Base-by-base conservation (phyloP, 2,113 vertebrate genomes). In the Tetrax tetrax region DNA sequence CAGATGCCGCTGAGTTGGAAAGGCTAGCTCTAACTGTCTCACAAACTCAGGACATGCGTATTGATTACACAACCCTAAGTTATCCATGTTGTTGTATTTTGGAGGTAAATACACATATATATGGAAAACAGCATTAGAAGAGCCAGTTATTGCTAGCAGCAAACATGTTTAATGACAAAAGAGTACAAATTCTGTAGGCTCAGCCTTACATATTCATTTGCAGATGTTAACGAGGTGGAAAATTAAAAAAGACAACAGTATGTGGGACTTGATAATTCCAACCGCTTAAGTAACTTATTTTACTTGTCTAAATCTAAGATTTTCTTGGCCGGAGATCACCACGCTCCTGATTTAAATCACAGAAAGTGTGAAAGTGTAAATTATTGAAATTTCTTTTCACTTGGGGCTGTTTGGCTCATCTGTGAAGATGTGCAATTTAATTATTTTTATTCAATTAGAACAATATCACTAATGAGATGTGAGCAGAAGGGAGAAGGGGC, bases 171-270 rank as follows among this genome's bases (percentile, higher is more conserved):
- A 97, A 90, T 90, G 78, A 94, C 76, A 93, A 79, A 93, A 78
- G 53, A 60, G 10, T 77, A 71, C 61, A 71, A 93, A 51, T 96
- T 96, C 51, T 94, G 20, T 54, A 90, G 38, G 48, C 54, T 95
- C 81, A 97, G 81, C 74, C 91, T 92, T 88, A 68, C 54, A 93
- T 78, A 87, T 50, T 75, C 93, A 96, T 96, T 94, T 83, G 89
- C 83, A 97, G 93, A 92, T 87, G 57, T 88, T 97, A 97, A 98
- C 95, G 95, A 96, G 56, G 95, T 95, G 63, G 95, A 97, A 98
- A 98, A 98, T 97, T 97, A 93, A 98, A 97, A 97, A 94, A 83
- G 94, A 98, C 94, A 96, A 96, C 50, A 96, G 60, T 92, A 85
- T 80, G 51, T 76, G 76, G 41, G 27, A 83, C 70, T 97, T 95